Percentiles rank a stretch among this genome's conserved stretches.
Evolutionary conservation across 92 coral and sea anemone species (phyloP).

Genomic region (Phymanthus crucifer): DNA sequence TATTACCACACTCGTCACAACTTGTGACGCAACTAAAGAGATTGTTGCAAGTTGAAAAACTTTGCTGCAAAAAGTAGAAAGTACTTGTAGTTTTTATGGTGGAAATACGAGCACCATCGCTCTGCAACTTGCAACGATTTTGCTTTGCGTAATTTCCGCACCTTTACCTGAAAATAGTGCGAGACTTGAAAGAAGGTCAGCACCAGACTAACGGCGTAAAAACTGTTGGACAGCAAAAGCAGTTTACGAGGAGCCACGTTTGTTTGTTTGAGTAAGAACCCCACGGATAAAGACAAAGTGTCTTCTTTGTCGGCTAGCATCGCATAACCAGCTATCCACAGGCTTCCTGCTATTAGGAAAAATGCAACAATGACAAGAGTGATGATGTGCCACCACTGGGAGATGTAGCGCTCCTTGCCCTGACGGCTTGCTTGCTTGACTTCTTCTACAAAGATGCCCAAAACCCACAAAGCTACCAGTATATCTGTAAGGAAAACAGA

Average conservation of each 20-base stretch:
- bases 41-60: too few relatives aligned
- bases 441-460: slow-evolving; percentile 79
- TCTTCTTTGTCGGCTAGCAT: slow-evolving; percentile 44
- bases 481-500: slow-evolving; percentile 52
- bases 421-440: slow-evolving; percentile 59
- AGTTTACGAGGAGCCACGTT: slow-evolving; percentile 46
- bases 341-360: slow-evolving; percentile 63
- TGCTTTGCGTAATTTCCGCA: too few relatives aligned
- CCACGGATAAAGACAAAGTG: slow-evolving; percentile 42
- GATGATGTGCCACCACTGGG: slow-evolving; percentile 87
- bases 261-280: not conserved
- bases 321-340: slow-evolving; percentile 70
- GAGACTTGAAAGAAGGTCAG: slow-evolving; percentile 75
- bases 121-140: too few relatives aligned
- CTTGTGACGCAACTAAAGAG: too few relatives aligned
- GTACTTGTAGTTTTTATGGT: too few relatives aligned
- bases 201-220: slow-evolving; percentile 68
- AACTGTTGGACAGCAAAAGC: slow-evolving; percentile 71
- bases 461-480: slow-evolving; percentile 61
- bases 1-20: too few relatives aligned
- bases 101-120: too few relatives aligned
- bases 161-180: slow-evolving; percentile 63
- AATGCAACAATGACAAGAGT: slow-evolving; percentile 51
- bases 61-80: too few relatives aligned
- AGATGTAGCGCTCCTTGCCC: slow-evolving; percentile 65